phyloP scores from a whole-genome alignment of 2,888 invertebrate genomes.

The Acholoe squamosa region DNA sequence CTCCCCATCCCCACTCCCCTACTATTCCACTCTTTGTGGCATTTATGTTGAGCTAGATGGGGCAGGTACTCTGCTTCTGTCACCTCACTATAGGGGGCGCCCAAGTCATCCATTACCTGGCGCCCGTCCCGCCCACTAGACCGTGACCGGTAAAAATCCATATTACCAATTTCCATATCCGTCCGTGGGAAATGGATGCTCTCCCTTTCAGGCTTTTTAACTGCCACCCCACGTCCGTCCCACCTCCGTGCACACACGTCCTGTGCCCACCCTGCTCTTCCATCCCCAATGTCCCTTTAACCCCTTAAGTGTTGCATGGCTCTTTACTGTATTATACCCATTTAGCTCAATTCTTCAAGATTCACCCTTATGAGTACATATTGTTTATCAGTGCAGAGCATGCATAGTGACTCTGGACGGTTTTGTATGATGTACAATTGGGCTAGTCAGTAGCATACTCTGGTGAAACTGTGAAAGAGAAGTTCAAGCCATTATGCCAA shows the following conservation, averaged over 20 bases:
- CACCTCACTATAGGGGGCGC: neutral
- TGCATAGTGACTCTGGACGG: too few relatives aligned
- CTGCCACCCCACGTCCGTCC: neutral
- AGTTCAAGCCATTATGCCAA: too few relatives aligned
- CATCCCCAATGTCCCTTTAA: neutral
- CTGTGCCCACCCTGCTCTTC: neutral
- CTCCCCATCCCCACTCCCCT: too few relatives aligned
- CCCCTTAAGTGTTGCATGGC: too few relatives aligned
- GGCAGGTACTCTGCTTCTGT: neutral
- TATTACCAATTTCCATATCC: slow-evolving; percentile 61
- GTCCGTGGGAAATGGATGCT: slow-evolving; percentile 59
- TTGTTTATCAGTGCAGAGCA: too few relatives aligned
- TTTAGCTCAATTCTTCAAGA: too few relatives aligned
- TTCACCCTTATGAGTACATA: too few relatives aligned
- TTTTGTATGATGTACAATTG: too few relatives aligned
- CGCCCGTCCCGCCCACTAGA: neutral
- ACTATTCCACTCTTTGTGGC: neutral
- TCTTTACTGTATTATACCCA: too few relatives aligned
- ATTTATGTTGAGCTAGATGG: neutral
- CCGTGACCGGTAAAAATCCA: slow-evolving; percentile 58
- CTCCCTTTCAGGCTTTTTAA: slow-evolving; percentile 48
- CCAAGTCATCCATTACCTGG: slow-evolving; percentile 26
- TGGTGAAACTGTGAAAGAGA: too few relatives aligned
- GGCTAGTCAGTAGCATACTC: too few relatives aligned
- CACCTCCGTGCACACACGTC: neutral